These are phyloP conservation scores for Aurelia coerulea DNA, from an alignment of 30 jellyfish, hydroid and myxozoan species.

Conservation along the genomic window DNA sequence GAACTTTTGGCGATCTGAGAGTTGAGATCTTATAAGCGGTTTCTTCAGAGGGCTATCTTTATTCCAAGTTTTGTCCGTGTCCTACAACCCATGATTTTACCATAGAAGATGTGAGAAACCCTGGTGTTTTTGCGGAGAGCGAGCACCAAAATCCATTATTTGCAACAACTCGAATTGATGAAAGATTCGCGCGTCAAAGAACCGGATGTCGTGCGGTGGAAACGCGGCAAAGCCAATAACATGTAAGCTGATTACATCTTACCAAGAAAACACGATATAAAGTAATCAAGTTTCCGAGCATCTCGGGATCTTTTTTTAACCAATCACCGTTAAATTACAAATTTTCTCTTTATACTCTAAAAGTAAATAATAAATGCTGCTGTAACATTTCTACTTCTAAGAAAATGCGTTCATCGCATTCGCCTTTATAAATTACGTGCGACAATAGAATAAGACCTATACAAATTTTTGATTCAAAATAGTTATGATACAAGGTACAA, in stretches of 20 bases:
- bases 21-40: too few species aligned
- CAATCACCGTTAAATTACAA: conserved; percentile 62
- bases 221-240: conserved; percentile 15
- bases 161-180: not conserved
- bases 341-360: conserved; percentile 59
- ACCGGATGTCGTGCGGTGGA: conserved; percentile 52
- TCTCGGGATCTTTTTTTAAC: conserved; percentile 13
- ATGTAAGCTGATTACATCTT: conserved; percentile 2
- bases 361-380: conserved; percentile 23
- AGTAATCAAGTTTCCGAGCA: not conserved
- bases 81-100: too few species aligned
- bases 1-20: too few species aligned
- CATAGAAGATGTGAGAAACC: too few species aligned
- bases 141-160: not conserved
- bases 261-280: conserved; percentile 32
- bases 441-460: conserved; percentile 72
- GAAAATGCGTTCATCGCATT: conserved; percentile 46
- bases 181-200: conserved; percentile 5
- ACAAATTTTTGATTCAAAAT: conserved; percentile 74
- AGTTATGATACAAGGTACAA: conserved; percentile 55
- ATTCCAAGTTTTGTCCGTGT: too few species aligned
- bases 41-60: too few species aligned
- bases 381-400: conserved; percentile 49
- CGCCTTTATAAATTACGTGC: conserved; percentile 66
- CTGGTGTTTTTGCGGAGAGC: too few species aligned